Evolutionary conservation across 2,113 vertebrate genomes (phyloP).

Genomic region (Macquaria australasica): DNA sequence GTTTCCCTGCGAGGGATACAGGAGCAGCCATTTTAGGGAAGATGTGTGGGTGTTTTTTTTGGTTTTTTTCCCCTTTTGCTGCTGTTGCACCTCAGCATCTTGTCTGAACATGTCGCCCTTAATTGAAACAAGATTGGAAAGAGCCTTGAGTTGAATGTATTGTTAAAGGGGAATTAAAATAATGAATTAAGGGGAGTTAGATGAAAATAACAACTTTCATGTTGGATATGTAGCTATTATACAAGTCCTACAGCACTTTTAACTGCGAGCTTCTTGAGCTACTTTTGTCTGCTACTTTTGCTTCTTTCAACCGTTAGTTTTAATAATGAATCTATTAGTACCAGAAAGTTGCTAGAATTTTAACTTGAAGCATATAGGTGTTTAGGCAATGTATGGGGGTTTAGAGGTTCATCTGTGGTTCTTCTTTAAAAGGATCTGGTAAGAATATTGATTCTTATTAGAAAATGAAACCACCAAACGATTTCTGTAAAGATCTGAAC

Average conservation of each 20-base stretch:
- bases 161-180: slow-evolving; percentile 35
- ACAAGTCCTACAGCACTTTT: slow-evolving; percentile 27
- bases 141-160: slow-evolving; percentile 39
- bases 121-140: slow-evolving; percentile 77
- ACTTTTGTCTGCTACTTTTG: not conserved
- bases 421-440: not conserved
- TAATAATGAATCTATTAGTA: not conserved
- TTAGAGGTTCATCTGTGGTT: not conserved
- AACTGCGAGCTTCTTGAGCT: not conserved
- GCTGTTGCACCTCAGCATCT: slow-evolving; percentile 32
- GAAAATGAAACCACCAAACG: not conserved
- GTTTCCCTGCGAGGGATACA: slow-evolving; percentile 71
- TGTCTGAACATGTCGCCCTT: slow-evolving; percentile 51
- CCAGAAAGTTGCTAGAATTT: not conserved
- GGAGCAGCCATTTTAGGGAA: slow-evolving; percentile 34
- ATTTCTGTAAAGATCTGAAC: not conserved
- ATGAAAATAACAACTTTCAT: slow-evolving; percentile 8
- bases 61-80: not conserved
- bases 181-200: not conserved
- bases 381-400: not conserved
- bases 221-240: slow-evolving; percentile 15
- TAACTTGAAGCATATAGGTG: not conserved
- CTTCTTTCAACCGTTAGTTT: not conserved
- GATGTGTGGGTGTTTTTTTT: slow-evolving; percentile 16
- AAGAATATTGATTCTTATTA: not conserved